These are phyloP conservation scores for Drosophila nigromelanica DNA, from an alignment of 1,140 invertebrate genomes.

Conservation along the genomic window DNA sequence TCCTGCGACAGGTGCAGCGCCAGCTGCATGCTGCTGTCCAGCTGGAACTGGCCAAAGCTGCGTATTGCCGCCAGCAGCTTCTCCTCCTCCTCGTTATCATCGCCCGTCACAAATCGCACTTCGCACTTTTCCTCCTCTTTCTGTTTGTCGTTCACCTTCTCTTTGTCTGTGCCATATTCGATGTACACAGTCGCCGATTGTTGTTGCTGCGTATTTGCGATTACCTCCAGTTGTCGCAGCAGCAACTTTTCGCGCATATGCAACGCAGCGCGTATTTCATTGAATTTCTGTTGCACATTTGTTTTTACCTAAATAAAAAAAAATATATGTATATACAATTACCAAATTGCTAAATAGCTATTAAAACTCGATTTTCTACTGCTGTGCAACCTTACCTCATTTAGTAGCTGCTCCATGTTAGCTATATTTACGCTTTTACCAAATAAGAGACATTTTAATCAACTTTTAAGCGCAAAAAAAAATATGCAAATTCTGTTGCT, in stretches of 20 bases:
- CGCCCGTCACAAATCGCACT: slow-evolving; percentile 80
- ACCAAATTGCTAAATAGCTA: background rate
- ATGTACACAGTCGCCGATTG: slow-evolving; percentile 23
- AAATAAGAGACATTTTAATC: slow-evolving; percentile 23
- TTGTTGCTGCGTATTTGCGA: slow-evolving; percentile 84
- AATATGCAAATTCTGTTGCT: slow-evolving; percentile 44
- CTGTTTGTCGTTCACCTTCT: slow-evolving; percentile 13
- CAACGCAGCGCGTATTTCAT: slow-evolving; percentile 83
- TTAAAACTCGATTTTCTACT: background rate
- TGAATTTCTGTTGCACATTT: slow-evolving; percentile 84
- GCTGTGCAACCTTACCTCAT: slow-evolving; percentile 12
- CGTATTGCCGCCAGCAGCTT: slow-evolving; percentile 84
- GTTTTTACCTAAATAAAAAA: slow-evolving; percentile 83
- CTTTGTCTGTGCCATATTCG: slow-evolving; percentile 20
- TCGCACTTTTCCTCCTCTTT: slow-evolving; percentile 28
- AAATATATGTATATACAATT: background rate
- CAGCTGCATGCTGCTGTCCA: slow-evolving; percentile 77
- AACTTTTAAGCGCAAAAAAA: slow-evolving; percentile 16
- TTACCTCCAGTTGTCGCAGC: slow-evolving; percentile 85
- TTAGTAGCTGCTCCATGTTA: slow-evolving; percentile 31
- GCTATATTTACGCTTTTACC: background rate
- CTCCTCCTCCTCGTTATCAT: slow-evolving; percentile 62
- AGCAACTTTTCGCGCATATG: slow-evolving; percentile 85
- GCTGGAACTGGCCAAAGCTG: slow-evolving; percentile 84
- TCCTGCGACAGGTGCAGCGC: slow-evolving; percentile 57